phyloP scores from a whole-genome alignment of 2,113 vertebrate genomes.

The Patagioenas fasciata region DNA sequence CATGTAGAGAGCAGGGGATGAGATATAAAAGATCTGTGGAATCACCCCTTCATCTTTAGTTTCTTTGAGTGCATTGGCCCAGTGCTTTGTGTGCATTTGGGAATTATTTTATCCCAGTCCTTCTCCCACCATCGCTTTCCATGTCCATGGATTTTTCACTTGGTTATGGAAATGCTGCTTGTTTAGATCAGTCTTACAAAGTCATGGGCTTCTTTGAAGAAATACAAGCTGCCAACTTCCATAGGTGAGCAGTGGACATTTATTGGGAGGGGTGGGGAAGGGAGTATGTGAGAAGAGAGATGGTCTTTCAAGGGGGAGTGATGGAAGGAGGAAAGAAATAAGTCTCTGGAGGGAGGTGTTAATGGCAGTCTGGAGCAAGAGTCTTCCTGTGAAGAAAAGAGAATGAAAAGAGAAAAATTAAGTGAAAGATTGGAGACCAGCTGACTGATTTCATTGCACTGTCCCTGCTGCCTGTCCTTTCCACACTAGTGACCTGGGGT shows the following conservation, averaged over 20 bases:
- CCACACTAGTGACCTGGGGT: background rate
- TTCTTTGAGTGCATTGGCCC: background rate
- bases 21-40: background rate
- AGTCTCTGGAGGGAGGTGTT: background rate
- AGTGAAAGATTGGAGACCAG: background rate
- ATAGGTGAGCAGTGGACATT: background rate
- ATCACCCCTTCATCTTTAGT: background rate
- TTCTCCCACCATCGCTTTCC: background rate
- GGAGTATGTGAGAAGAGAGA: background rate
- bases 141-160: background rate
- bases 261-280: rapidly evolving
- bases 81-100: background rate
- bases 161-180: background rate
- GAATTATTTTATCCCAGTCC: background rate
- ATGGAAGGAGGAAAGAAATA: background rate
- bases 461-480: background rate
- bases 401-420: background rate
- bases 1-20: background rate
- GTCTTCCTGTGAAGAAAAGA: background rate
- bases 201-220: background rate
- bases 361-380: background rate
- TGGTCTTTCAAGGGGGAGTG: background rate
- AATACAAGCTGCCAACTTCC: background rate
- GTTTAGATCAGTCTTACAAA: background rate
- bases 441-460: background rate